Evolutionary conservation across 2,888 invertebrate genomes (phyloP), one percentile per base, ranked within the genome.

Genomic region (Cerastoderma edule): DNA sequence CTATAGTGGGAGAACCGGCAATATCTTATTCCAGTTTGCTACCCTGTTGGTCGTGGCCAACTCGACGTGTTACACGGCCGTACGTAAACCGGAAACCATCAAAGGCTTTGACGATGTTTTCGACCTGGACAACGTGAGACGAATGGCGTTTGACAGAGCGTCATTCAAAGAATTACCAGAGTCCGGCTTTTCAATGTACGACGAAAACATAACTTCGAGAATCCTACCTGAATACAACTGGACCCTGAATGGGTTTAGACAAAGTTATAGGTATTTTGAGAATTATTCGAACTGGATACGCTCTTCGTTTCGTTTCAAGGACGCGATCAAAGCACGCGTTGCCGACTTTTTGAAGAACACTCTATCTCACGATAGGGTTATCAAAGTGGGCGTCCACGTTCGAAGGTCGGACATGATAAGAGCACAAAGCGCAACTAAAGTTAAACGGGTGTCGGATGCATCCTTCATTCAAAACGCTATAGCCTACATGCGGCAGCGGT

Each of bases 1-100:
- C 5, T 2, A 5, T 39, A 2, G 22, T 2, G 63, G 63, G 22
- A 35, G 63, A 39, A 63, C 63, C 16, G 35, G 63, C 2, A 63
- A 63, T 35, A 2, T 32, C 16, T 22, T 63, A 44, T 63, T 63
- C 39, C 63, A 63, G 24, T 16, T 63, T 8, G 63, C 63, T 6
- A 24, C 35, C 19, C 39, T 63, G 24, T n/a, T 63, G 1, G 63
- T 24, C 8, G 24, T 24, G 2, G 63, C 63, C 13, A 16, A 4
- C 39, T 24, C 16, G 8, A 35, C 35, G 13, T 35, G 63, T 22
- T 63, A 63, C 33, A 63, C 39, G 22, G 39, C 63, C 16, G 27
- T 33, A 8, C 24, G 6, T 2, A 3, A 5, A 10, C 1, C 39
- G 24, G n/a, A 13, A 10, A 8, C 5, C 4, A 54, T 6, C 19